phyloP scores from a whole-genome alignment of 2,797 vertebrate species.

The Acipenser ruthenus region DNA sequence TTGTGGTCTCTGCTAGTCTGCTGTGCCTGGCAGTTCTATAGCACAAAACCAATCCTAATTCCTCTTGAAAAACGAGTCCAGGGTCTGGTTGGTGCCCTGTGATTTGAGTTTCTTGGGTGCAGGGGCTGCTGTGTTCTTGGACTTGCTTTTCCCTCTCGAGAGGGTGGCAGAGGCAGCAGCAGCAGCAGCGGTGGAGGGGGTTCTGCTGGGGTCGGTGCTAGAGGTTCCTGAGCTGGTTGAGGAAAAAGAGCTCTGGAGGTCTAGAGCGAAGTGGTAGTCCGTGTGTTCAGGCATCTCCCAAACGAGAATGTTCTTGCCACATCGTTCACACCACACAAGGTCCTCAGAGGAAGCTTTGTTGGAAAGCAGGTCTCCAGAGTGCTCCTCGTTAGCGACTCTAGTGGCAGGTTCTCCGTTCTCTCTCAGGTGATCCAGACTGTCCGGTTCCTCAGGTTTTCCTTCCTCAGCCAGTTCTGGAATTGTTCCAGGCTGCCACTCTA shows the following conservation, averaged over 20 bases:
- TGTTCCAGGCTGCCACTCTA: no score
- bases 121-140: constrained; percentile 51
- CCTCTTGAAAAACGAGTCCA: constrained; percentile 85
- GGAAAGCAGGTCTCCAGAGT: no score
- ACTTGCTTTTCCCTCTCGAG: constrained; percentile 56
- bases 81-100: constrained; percentile 50
- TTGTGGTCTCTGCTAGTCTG: not conserved
- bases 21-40: not conserved
- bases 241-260: constrained; percentile 77
- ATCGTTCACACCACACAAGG: constrained; percentile 71
- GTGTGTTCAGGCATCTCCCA: constrained; percentile 91
- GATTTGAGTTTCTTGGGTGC: constrained; percentile 60
- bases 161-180: constrained; percentile 22
- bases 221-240: constrained; percentile 5
- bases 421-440: no score
- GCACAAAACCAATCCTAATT: constrained; percentile 26
- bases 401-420: constrained; percentile 7
- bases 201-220: not conserved
- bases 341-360: constrained; percentile 44
- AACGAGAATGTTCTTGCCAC: constrained; percentile 61
- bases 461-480: no score
- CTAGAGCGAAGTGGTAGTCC: constrained; percentile 88
- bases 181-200: constrained; percentile 31
- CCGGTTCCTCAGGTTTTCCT: no score
- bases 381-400: constrained; percentile 10